Conservation (phyloP, 1,140 invertebrate species). For the Aphaenogaster ashmeadi region DNA sequence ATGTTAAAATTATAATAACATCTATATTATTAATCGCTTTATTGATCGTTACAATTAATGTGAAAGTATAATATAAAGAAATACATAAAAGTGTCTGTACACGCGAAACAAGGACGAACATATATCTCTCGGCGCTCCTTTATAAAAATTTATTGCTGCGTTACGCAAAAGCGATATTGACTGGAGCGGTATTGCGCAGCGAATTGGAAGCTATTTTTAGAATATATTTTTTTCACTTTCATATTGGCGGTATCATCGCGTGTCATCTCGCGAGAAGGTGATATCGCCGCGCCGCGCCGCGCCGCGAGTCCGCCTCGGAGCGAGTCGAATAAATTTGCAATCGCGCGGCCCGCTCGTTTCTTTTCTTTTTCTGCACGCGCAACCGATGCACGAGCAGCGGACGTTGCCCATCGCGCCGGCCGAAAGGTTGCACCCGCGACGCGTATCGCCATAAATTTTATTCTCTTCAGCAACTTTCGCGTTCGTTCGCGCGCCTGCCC, state of each 20-base stretch:
- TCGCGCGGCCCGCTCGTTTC: background rate
- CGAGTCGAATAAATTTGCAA: conserved; percentile 56
- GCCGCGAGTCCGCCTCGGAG: conserved; percentile 14
- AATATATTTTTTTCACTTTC: conserved; percentile 53
- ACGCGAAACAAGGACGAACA: background rate
- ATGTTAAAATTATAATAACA: background rate
- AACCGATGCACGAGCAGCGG: conserved; percentile 5
- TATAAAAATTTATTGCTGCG: background rate
- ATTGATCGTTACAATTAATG: background rate
- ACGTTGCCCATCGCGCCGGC: background rate
- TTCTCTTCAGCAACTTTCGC: conserved; percentile 53
- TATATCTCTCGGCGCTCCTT: background rate
- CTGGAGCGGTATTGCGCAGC: background rate
- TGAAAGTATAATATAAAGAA: background rate
- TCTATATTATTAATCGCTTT: background rate
- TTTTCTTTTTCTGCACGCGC: conserved; percentile 17
- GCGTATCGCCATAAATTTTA: conserved; percentile 51
- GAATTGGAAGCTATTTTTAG: conserved; percentile 32
- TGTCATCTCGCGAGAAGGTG: conserved; percentile 50
- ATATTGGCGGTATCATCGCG: conserved; percentile 27
- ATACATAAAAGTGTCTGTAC: background rate
- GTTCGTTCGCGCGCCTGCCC: conserved; percentile 23
- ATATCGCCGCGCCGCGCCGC: background rate
- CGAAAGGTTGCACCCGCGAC: conserved; percentile 44
- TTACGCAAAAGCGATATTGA: background rate